Base-by-base conservation (phyloP, 2,888 invertebrate genomes). In the Syrphus vitripennis region DNA sequence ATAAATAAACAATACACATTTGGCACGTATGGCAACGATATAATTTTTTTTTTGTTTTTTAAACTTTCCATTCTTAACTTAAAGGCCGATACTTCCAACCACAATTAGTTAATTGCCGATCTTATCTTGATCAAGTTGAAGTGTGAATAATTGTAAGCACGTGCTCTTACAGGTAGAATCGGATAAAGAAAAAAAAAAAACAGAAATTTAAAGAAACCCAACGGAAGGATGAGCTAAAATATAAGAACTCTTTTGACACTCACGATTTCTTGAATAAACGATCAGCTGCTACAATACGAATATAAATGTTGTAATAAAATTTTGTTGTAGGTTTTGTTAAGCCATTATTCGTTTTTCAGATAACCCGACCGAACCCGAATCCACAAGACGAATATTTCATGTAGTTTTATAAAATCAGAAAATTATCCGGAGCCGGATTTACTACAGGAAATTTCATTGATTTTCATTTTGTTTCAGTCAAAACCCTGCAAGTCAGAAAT, bases 121-220 rank as follows among this genome's bases (percentile, higher is more conserved):
- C 48, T 67, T 50, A 48, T 67, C 67, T 48, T 14, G 21, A 48
- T 29, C 59, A 48, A 67, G 34, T 53, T 57, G 57, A 67, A 67
- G 48, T 74, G 79, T 74, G 74, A 70, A 79, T 83, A 83, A 79
- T 79, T 79, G 79, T 55, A 37, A 69, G 83, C 83, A 79, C 83
- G 83, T 83, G 83, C 83, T 48, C 21, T 4, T 10, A 2, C 29
- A 34, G 55, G 40, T 37, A 26, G 16, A n/a, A 14, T 42, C 4
- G 26, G 26, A 16, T 16, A 29, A 19, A 12, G 3, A 29, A 63
- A 26, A 4, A 61, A 63, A 16, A 40, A 61, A 14, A 31, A n/a
- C n/a, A n/a, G n/a, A n/a, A n/a, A 42, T 12, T 14, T 31, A 1
- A 45, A 37, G 14, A 45, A 48, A 21, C 4, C 21, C 19, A 67